phyloP scores from a whole-genome alignment of 2,113 vertebrate genomes.

The Xiphophorus maculatus region DNA sequence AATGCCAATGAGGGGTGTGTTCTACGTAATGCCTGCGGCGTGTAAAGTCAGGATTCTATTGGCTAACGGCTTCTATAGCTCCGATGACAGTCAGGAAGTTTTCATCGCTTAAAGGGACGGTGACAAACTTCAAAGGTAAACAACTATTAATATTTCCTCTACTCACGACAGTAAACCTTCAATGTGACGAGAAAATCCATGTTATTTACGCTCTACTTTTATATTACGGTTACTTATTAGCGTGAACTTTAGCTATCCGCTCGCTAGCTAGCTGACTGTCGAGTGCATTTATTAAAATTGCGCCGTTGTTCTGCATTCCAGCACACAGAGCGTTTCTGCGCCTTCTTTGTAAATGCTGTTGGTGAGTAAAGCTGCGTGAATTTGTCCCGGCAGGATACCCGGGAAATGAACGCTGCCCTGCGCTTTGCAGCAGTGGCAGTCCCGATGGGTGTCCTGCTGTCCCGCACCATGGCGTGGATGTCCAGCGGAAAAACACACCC shows the following conservation, averaged over 20 bases:
- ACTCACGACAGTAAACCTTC: background rate
- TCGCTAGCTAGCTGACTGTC: slow-evolving; percentile 2
- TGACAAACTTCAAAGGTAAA: slow-evolving; percentile 54
- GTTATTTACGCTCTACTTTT: background rate
- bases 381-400: slow-evolving; percentile 44
- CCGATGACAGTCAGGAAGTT: slow-evolving; percentile 29
- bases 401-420: slow-evolving; percentile 79
- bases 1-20: background rate
- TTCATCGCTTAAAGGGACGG: slow-evolving; percentile 6
- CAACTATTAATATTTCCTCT: slow-evolving; percentile 11
- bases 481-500: slow-evolving; percentile 87
- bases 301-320: background rate
- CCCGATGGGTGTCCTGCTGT: slow-evolving; percentile 87
- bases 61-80: slow-evolving; percentile 7
- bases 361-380: background rate
- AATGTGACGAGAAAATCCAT: background rate
- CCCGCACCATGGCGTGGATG: slow-evolving; percentile 90
- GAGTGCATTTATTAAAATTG: background rate
- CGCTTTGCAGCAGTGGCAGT: slow-evolving; percentile 71
- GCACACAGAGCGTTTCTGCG: background rate
- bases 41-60: slow-evolving; percentile 30
- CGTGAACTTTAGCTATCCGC: background rate
- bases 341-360: background rate
- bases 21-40: background rate
- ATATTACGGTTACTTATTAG: background rate